These are phyloP conservation scores for Drosophila maculinotata DNA, from an alignment of 2,888 invertebrate genomes.

Conservation along the genomic window DNA sequence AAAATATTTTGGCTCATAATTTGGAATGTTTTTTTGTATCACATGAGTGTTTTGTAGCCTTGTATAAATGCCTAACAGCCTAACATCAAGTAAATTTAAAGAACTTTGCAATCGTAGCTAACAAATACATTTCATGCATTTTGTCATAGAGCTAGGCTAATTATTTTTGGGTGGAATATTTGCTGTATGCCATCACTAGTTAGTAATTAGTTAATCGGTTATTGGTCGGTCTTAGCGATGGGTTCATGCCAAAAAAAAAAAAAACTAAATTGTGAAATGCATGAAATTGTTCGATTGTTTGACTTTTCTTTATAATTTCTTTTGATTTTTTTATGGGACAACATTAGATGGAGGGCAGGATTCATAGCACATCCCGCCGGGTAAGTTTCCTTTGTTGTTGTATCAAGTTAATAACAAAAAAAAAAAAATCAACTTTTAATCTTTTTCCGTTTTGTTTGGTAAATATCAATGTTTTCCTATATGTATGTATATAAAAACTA, in stretches of 20 bases:
- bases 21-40: too few species aligned
- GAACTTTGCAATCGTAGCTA: conserved; percentile 15
- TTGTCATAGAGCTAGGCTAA: conserved; percentile 5
- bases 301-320: conserved; percentile 84
- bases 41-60: conserved; percentile 5
- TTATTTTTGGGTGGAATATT: not conserved
- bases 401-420: conserved; percentile 38
- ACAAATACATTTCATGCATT: conserved; percentile 39
- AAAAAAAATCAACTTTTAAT: conserved; percentile 2
- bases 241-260: not conserved
- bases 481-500: conserved; percentile 27
- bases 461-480: conserved; percentile 24
- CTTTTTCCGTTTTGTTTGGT: conserved; percentile 36
- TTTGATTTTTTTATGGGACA: conserved; percentile 86
- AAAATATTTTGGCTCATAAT: too few species aligned
- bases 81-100: not conserved
- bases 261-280: conserved; percentile 69
- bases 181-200: not conserved
- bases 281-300: conserved; percentile 85
- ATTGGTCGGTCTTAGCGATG: not conserved
- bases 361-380: conserved; percentile 86
- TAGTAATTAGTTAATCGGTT: not conserved
- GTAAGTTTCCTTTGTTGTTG: conserved; percentile 83
- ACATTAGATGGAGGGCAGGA: conserved; percentile 86
- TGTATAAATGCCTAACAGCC: not conserved